phyloP scores from a whole-genome alignment of 2,797 vertebrate species.

The Heteromormyrus szaboi region DNA sequence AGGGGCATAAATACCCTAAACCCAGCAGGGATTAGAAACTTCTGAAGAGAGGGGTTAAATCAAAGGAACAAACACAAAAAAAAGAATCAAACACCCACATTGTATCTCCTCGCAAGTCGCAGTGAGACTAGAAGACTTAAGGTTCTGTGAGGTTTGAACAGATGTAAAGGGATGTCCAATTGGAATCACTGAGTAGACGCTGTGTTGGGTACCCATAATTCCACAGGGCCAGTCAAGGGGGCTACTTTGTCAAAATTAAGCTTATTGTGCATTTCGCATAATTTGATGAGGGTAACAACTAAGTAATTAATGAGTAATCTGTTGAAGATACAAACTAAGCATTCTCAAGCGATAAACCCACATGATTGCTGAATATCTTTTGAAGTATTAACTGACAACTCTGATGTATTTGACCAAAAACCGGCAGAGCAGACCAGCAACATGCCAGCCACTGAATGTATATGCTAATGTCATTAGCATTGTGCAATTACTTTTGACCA shows the following conservation, averaged over 20 bases:
- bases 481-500: background rate
- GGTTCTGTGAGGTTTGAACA: conserved; percentile 2
- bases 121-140: conserved; percentile 15
- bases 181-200: conserved; percentile 38
- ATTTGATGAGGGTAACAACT: background rate
- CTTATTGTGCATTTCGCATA: background rate
- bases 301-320: background rate
- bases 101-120: background rate
- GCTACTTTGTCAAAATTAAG: conserved; percentile 13
- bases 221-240: conserved; percentile 23
- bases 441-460: background rate
- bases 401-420: background rate
- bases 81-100: background rate
- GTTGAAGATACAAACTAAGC: background rate
- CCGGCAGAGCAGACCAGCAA: background rate
- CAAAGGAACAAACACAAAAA: background rate
- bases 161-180: conserved; percentile 8
- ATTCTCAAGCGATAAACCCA: background rate
- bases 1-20: conserved; percentile 14
- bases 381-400: background rate
- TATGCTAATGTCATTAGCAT: background rate
- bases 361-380: background rate
- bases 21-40: conserved; percentile 21
- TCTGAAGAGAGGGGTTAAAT: conserved; percentile 14
- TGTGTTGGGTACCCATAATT: conserved; percentile 43